Evolutionary conservation across 2,797 vertebrate genomes (phyloP), one percentile per base, ranked within the genome.

Genomic region (Manis crassicaudata): DNA sequence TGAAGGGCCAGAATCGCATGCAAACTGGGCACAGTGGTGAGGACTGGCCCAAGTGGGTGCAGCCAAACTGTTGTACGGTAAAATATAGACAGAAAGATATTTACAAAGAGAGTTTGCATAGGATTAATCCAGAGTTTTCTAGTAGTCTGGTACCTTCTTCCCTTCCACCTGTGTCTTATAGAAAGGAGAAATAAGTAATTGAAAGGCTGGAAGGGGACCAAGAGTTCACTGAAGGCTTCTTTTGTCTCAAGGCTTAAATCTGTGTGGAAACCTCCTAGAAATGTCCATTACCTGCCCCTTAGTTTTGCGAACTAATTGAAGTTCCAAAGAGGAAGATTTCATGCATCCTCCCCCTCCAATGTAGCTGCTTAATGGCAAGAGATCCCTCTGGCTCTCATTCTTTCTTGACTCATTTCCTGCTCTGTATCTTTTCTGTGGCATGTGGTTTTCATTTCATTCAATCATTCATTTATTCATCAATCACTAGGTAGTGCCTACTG

Each of bases 151-250:
- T 54, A 63, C 62, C 52, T 37, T 76, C 21, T 75, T 25, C 32
- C 56, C n/a, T 87, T 94, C 73, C 40, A 75, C 76, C 35, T 95
- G n/a, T 76, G 54, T 29, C 27, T 88, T 73, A 13, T 32, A 76
- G 46, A 77, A 95, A 94, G 37, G n/a, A 77, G 37, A 94, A 92
- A 56, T 79, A 90, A 88, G 54, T 82, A 68, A 43, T 35, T 56
- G 43, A 50, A 94, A 90, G 18, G 14, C 76, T 73, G 25, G 54
- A 84, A 86, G 9, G n/a, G 23, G 77, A 87, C 76, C 65, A 92
- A 73, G 40, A 68, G 25, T 58, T 93, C 73, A 27, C 56, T 75
- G 86, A 43, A 7, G 62, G 43, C 46, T 92, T 82, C 50, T 68
- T 92, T 87, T 83, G 72, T 40, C 58, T 70, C 18, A 12, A 86